Base-by-base conservation (phyloP, 2,113 vertebrate genomes). In the Chloebia gouldiae region DNA sequence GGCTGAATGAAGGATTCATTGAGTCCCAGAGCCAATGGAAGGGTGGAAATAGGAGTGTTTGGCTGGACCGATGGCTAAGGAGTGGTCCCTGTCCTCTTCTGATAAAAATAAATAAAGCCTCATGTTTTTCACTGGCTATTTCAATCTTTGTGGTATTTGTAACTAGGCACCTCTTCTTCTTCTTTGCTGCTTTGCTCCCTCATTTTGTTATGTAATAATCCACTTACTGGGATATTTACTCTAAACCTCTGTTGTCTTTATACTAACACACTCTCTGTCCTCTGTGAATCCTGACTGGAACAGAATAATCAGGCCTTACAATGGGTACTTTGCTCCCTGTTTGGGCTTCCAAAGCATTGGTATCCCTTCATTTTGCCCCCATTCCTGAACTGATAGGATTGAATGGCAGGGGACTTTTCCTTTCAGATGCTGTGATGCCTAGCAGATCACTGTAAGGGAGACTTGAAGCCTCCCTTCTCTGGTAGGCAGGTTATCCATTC, bases 241-340 rank as follows among this genome's bases (percentile, higher is more conserved):
- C 27, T 49, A 51, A n/a, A 37, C 15, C 18, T 88, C 25, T 81
- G 21, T 33, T 72, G 15, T 37, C 27, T 77, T 92, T 60, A 13
- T 56, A 13, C 6, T 31, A 28, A 37, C 7, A 4, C 18, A 3
- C 28, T 76, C 21, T 71, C 1, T 68, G 17, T 56, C n/a, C 63
- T 87, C 42, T 72, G 18, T 66, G 31, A 19, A 40, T 76, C 30
- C 15, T 47, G 33, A 42, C 37, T 44, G 13, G 49, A 53, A 23
- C 11, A 47, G 37, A 40, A 27, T 42, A 40, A 27, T 42, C 33
- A 47, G 49, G 18, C 51, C 12, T 73, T 75, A 23, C 1, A 0
- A 24, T 2, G 4, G 17, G 5, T 30, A 3, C 50, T 39, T 73
- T 2, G 0, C 23, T 65, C 37, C 37, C 7, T 35, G 33, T 39